Evolutionary conservation across 2,888 invertebrate genomes (phyloP).

Genomic region (Globia sparganii): DNA sequence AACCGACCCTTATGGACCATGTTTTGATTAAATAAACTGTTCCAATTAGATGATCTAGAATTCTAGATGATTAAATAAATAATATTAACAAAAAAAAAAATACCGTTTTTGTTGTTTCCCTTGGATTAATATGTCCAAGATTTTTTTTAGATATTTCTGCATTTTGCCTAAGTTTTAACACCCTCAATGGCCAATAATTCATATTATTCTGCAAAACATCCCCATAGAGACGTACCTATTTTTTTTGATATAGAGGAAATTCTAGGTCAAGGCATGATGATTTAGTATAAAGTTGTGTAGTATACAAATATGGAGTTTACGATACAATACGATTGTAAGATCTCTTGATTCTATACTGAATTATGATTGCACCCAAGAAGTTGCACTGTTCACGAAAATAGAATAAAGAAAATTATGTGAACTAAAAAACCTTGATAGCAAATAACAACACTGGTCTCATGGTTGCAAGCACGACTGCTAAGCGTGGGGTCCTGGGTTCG

Average conservation of each 20-base stretch:
- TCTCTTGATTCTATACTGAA: constrained; percentile 6
- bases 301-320: constrained; percentile 7
- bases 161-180: neutral
- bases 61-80: neutral
- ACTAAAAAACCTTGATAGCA: constrained; percentile 1
- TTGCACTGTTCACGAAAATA: constrained; percentile 8
- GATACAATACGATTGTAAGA: constrained; percentile 25
- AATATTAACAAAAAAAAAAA: no score
- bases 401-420: constrained; percentile 31
- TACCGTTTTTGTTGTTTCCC: neutral
- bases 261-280: neutral
- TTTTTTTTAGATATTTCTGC: neutral
- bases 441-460: no score
- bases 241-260: neutral
- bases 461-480: no score
- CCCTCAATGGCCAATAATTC: neutral
- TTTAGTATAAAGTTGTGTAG: neutral
- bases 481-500: no score
- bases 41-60: neutral
- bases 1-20: neutral
- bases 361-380: constrained; percentile 9
- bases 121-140: neutral
- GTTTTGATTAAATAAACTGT: neutral
- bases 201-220: neutral
- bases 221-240: neutral